Evolutionary conservation across 2,113 vertebrate genomes (phyloP), one percentile per base, ranked within the genome.

Genomic region (Perccottus glenii): DNA sequence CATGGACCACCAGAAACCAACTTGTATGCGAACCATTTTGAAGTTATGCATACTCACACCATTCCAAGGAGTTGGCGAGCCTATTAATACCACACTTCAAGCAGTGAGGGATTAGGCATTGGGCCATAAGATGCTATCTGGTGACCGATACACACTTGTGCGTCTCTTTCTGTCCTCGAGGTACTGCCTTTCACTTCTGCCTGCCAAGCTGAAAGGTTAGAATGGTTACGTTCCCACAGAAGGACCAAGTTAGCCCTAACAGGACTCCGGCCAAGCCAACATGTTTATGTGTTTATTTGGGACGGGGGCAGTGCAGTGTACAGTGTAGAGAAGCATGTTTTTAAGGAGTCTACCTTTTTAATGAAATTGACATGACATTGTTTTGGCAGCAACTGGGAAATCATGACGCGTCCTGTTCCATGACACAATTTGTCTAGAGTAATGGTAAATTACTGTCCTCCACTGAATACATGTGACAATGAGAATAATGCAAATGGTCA

Each of bases 31-130:
- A 67, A 80, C 49, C 70, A 80, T 80, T 67, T 65, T n/a, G 51
- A 67, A 86, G 72, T 79, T 77, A 84, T 70, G 69, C 71, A 73
- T 78, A 83, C 81, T 87, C 78, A 73, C 87, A 84, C 85, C 87
- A 90, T 90, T 91, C 88, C 88, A 82, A 91, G 85, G 83, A 83
- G 69, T 89, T 89, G 85, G 75, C 82, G 68, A 67, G 35, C 71
- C 88, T 91, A 91, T 88, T 88, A 86, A 89, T 91, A 91, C 73
- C 65, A 52, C 85, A 84, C 85, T 87, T 89, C 80, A 87, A 88
- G 87, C 84, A 82, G 79, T 82, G n/a, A 11, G 73, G 82, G 68
- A 82, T 82, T 56, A 77, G 90, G 87, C 82, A 70, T n/a, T 0
- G 11, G 68, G 84, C 87, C 82, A 85, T 76, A 86, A 85, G 86